Evolutionary conservation across 1,140 invertebrate genomes (phyloP).

Genomic region (Drosophila ambigua): DNA sequence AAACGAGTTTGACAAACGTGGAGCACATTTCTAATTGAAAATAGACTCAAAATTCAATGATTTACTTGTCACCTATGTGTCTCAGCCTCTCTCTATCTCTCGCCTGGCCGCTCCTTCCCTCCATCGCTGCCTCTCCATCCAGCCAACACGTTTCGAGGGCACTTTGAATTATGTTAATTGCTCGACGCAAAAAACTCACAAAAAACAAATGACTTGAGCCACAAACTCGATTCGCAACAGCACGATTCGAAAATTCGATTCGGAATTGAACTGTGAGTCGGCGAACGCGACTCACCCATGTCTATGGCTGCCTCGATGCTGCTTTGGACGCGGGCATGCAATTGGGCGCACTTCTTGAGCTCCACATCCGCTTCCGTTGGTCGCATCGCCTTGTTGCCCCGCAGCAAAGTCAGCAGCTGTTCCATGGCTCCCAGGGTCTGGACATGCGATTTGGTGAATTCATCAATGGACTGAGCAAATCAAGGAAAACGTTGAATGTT

Average conservation of each 20-base stretch:
- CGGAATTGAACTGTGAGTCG: too few relatives aligned
- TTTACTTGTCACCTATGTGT: slow-evolving; percentile 67
- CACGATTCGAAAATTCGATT: too few relatives aligned
- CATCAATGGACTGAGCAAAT: slow-evolving; percentile 86
- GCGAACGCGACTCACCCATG: slow-evolving; percentile 63
- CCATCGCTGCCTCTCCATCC: slow-evolving; percentile 31
- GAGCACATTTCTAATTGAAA: slow-evolving; percentile 69
- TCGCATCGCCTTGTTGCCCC: slow-evolving; percentile 81
- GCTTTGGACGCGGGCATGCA: slow-evolving; percentile 83
- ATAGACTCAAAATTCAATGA: slow-evolving; percentile 58
- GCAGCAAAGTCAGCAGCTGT: slow-evolving; percentile 85
- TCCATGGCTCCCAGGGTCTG: slow-evolving; percentile 85
- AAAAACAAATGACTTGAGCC: slow-evolving; percentile 66
- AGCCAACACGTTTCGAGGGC: slow-evolving; percentile 40
- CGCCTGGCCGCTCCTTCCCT: slow-evolving; percentile 11
- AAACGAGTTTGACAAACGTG: slow-evolving; percentile 79
- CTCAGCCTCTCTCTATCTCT: slow-evolving; percentile 21
- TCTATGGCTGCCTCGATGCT: slow-evolving; percentile 75
- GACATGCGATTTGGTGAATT: slow-evolving; percentile 85
- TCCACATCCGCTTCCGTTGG: slow-evolving; percentile 84
- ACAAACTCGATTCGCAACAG: slow-evolving; percentile 53
- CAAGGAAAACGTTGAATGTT: background rate
- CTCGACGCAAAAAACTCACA: slow-evolving; percentile 1
- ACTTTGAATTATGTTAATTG: slow-evolving; percentile 71
- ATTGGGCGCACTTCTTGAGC: slow-evolving; percentile 83